A percentile compares a stretch with the other conserved stretches of the same genome.
phyloP scores from a whole-genome alignment of 2,113 vertebrate species.

The Paramisgurnus dabryanus region DNA sequence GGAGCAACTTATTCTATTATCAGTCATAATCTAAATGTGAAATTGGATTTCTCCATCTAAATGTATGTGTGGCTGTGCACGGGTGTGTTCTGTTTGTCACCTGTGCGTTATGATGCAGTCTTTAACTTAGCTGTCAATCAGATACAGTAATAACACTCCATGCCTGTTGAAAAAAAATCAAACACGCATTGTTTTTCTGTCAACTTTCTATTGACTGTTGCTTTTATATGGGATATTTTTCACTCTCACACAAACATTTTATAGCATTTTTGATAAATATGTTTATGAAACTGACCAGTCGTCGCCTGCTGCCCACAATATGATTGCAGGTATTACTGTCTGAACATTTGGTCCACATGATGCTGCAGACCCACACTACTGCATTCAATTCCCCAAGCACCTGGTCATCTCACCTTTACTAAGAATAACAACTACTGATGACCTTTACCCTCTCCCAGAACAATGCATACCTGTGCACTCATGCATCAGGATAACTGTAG shows the following conservation, averaged over 20 bases:
- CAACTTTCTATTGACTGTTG: too few relatives aligned
- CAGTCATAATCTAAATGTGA: background rate
- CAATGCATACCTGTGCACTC: constrained; percentile 46
- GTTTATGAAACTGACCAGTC: too few relatives aligned
- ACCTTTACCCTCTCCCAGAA: constrained; percentile 5
- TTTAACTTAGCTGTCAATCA: constrained; percentile 69
- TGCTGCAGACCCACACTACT: background rate
- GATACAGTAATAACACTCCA: constrained; percentile 16
- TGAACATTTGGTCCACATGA: too few relatives aligned
- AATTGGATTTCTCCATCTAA: background rate
- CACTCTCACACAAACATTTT: too few relatives aligned
- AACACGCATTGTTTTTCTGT: too few relatives aligned
- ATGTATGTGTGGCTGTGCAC: too few relatives aligned
- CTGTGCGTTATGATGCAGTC: constrained; percentile 69
- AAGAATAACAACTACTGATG: constrained; percentile 1
- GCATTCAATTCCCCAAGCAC: background rate
- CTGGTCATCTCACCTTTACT: constrained; percentile 15
- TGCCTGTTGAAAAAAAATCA: constrained; percentile 54
- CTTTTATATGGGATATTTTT: too few relatives aligned
- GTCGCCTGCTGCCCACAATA: too few relatives aligned
- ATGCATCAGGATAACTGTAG: constrained; percentile 37
- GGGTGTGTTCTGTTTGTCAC: constrained; percentile 60
- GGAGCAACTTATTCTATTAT: background rate
- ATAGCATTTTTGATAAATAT: too few relatives aligned
- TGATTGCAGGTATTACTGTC: too few relatives aligned